Base-by-base conservation (phyloP, 1,140 invertebrate species). In the Triops cancriformis region DNA sequence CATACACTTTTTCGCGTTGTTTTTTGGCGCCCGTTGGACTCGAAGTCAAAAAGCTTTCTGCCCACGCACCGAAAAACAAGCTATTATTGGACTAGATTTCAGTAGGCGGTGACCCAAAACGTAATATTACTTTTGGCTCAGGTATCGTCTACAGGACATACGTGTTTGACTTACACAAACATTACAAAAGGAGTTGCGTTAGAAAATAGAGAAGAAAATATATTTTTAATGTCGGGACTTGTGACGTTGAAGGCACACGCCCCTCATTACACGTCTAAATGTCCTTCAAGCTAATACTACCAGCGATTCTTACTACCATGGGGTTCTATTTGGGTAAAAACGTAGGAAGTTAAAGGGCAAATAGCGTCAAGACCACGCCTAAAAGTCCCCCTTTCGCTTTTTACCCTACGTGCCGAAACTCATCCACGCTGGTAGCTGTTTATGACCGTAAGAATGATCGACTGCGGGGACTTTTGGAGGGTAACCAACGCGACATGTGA, bases 21-120 rank as follows among this genome's bases (percentile, higher is more conserved):
- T 76, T 73, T 37, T 80, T 72, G n/a, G 26, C 74, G 45, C 43
- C 14, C 72, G 26, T 41, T 26, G 41, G 41, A 64, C 31, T 37
- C 31, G 31, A 37, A 37, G 31, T 37, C 31, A 77, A 78, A 72
- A 73, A 51, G 45, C 12, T 73, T 41, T 51, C 45, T 27, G 42
- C 41, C 11, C 77, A 26, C 31, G 76, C 51, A 72, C 31, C 23
- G 51, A 23, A 42, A 41, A 77, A 2, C 23, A 79, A 1, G 64
- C 37, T 76, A 41, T 51, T 26, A 76, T 31, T 64, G 51, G 45
- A 37, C 73, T 42, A 37, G 23, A 27, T 73, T 43, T 64, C 11
- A 18, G 51, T 64, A 64, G 51, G 51, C 23, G 14, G 51, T 18
- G 51, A 64, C 51, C 51, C 14, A 64, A 64, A 64, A 64, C 18